phyloP scores from a whole-genome alignment of 2,888 invertebrate species.

The Rhingia campestris region DNA sequence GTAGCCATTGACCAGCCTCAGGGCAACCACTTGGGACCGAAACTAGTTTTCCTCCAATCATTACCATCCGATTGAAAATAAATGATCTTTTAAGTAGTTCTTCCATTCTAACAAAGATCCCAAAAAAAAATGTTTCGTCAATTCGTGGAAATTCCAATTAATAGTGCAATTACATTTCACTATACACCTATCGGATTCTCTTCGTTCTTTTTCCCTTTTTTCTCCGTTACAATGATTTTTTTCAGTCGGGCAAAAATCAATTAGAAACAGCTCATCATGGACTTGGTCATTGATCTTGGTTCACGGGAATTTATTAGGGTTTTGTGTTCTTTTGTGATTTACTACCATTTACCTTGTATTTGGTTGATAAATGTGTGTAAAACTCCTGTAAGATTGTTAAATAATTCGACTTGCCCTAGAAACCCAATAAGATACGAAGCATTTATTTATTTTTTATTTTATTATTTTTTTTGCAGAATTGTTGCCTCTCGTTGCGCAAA shows the following conservation, averaged over 20 bases:
- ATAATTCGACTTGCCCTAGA: constrained; percentile 24
- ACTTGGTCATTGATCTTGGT: constrained; percentile 30
- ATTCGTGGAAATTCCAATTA: constrained; percentile 51
- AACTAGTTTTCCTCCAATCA: constrained; percentile 19
- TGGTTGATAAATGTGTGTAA: not conserved
- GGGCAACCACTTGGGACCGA: constrained; percentile 13
- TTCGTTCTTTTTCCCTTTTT: not conserved
- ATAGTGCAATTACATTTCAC: constrained; percentile 43
- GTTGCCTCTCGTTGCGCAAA: constrained; percentile 12
- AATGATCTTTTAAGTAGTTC: constrained; percentile 49
- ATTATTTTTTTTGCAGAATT: not conserved
- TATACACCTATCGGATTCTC: constrained; percentile 6
- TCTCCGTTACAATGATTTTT: not conserved
- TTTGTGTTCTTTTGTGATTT: constrained; percentile 4
- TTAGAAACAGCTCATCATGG: constrained; percentile 10
- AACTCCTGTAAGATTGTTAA: too few relatives aligned
- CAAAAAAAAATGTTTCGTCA: not conserved
- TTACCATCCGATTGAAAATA: constrained; percentile 10
- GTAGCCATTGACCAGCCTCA: constrained; percentile 17
- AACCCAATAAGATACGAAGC: constrained; percentile 33
- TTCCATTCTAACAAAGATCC: not conserved
- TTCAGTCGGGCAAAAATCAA: constrained; percentile 9
- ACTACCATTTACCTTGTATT: constrained; percentile 31
- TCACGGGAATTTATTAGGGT: not conserved
- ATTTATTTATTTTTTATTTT: constrained; percentile 6